These are phyloP conservation scores for Istiophorus platypterus DNA, from an alignment of 2,113 vertebrate genomes.

Conservation along the genomic window DNA sequence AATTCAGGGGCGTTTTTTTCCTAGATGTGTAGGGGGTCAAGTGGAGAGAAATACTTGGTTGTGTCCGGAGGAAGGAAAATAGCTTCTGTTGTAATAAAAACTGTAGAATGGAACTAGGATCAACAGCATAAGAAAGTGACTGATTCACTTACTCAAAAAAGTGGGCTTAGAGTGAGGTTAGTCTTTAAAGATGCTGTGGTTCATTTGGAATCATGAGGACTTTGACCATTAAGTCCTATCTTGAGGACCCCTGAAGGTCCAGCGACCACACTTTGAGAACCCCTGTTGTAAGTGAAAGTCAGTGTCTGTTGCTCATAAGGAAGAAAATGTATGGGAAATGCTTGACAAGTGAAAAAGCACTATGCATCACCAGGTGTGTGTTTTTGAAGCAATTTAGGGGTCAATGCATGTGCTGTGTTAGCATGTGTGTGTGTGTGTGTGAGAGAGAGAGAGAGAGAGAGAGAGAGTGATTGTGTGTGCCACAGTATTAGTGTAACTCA, in stretches of 20 bases:
- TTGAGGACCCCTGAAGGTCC: background rate
- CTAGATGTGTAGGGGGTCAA: background rate
- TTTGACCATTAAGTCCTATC: background rate
- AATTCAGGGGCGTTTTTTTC: background rate
- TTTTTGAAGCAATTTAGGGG: constrained; percentile 21
- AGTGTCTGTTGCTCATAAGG: constrained; percentile 11
- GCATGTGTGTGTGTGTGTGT: constrained; percentile 24
- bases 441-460: constrained; percentile 3
- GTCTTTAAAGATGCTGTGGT: background rate
- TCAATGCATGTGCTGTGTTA: constrained; percentile 17
- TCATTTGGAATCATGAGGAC: constrained; percentile 2
- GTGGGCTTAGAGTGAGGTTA: background rate
- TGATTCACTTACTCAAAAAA: background rate
- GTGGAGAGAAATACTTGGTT: background rate
- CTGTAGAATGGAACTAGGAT: no score
- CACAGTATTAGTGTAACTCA: constrained; percentile 63
- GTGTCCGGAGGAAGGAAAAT: background rate
- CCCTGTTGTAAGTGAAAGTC: constrained; percentile 9
- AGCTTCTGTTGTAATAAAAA: background rate
- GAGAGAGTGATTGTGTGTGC: constrained; percentile 12
- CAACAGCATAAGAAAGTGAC: background rate
- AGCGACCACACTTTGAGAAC: background rate
- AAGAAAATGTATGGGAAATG: constrained; percentile 37
- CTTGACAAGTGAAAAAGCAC: constrained; percentile 16
- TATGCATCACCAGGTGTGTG: constrained; percentile 33